phyloP scores from a whole-genome alignment of 2,888 invertebrate species.

The Schizaphis graminum region DNA sequence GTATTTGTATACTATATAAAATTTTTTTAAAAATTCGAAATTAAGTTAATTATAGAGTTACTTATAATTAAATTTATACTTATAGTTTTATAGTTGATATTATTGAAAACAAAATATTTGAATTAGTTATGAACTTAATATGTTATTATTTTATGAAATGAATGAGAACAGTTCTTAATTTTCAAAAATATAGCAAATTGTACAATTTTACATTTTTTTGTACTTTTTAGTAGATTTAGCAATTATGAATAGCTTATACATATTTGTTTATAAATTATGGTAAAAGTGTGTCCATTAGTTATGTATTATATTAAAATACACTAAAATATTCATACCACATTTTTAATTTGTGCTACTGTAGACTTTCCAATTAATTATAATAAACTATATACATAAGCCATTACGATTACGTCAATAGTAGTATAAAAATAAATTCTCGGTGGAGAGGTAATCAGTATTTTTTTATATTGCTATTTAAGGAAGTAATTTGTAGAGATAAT shows the following conservation, averaged over 20 bases:
- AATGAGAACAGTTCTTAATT: background rate
- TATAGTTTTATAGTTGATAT: background rate
- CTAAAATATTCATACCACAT: background rate
- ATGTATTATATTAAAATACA: background rate
- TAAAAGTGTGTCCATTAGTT: background rate
- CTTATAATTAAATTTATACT: too few relatives aligned
- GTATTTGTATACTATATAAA: background rate
- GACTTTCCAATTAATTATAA: background rate
- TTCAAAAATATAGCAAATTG: background rate
- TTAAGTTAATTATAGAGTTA: background rate
- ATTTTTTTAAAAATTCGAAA: background rate
- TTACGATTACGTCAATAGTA: background rate
- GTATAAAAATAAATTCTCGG: background rate
- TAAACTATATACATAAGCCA: background rate
- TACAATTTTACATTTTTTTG: background rate
- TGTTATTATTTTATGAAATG: background rate
- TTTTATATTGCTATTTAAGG: background rate
- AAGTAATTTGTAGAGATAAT: background rate
- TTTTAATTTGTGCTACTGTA: background rate
- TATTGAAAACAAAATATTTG: background rate
- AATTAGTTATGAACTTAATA: background rate
- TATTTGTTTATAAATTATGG: background rate
- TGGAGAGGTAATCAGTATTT: background rate
- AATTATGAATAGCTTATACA: background rate
- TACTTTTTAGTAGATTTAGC: background rate